These are phyloP conservation scores for Xestia c-nigrum DNA, from an alignment of 2,888 invertebrate species.

Conservation along the genomic window DNA sequence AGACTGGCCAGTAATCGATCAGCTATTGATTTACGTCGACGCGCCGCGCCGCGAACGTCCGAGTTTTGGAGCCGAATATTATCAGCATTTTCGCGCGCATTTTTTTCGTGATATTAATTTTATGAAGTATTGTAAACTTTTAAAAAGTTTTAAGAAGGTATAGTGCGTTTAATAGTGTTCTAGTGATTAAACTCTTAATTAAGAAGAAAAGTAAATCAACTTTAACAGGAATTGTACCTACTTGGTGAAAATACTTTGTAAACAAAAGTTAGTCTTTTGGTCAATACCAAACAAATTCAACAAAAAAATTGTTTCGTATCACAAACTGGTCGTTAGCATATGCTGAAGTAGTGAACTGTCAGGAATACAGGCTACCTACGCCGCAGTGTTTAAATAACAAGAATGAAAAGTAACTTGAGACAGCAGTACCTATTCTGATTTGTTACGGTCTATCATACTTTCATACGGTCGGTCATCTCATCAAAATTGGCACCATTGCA, in stretches of 20 bases:
- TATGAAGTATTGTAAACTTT: background rate
- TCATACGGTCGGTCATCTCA: too few species aligned
- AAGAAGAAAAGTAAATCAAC: background rate
- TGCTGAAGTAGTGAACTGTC: background rate
- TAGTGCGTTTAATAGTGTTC: background rate
- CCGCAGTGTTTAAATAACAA: constrained; percentile 15
- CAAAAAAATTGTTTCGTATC: background rate
- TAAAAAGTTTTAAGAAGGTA: background rate
- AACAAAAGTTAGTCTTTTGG: background rate
- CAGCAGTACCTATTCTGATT: constrained; percentile 7
- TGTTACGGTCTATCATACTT: too few species aligned
- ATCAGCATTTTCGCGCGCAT: constrained; percentile 38
- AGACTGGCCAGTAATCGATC: constrained; percentile 60
- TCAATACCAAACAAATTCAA: background rate
- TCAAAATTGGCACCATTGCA: too few species aligned
- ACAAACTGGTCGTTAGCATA: background rate
- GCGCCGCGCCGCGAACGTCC: constrained; percentile 37
- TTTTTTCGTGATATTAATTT: background rate
- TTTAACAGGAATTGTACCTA: background rate
- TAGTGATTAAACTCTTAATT: background rate
- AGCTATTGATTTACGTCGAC: constrained; percentile 63
- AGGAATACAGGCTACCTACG: background rate
- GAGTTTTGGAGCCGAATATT: background rate
- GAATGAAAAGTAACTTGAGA: background rate
- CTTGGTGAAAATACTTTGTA: background rate